Percentiles rank a stretch among this genome's conserved stretches.
These are phyloP conservation scores for Drosophila kikkawai DNA, from an alignment of 1,140 invertebrate species.

Conservation along the genomic window DNA sequence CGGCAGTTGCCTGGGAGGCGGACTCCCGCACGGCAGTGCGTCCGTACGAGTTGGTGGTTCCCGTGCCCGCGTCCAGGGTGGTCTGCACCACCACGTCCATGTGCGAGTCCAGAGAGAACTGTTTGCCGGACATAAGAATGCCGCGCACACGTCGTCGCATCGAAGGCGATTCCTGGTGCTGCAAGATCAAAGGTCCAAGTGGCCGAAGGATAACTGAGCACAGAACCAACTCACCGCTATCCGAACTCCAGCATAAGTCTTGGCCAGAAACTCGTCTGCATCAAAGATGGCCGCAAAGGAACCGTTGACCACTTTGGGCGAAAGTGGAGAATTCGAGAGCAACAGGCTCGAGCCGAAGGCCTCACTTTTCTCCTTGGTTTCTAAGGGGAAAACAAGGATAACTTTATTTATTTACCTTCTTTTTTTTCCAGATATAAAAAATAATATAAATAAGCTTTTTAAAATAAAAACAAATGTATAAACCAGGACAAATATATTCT, in stretches of 20 bases:
- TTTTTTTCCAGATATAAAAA: neutral
- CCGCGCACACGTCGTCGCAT: conserved; percentile 93
- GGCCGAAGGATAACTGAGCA: too few relatives aligned
- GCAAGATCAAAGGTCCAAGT: neutral
- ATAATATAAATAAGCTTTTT: neutral
- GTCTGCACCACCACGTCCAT: conserved; percentile 89
- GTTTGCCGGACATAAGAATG: conserved; percentile 94
- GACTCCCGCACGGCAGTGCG: neutral
- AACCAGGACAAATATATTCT: conserved; percentile 8
- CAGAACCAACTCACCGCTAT: conserved; percentile 62
- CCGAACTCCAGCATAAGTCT: conserved; percentile 91
- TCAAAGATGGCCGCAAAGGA: conserved; percentile 98
- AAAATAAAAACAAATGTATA: neutral
- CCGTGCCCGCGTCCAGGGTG: conserved; percentile 53
- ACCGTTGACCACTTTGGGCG: conserved; percentile 98
- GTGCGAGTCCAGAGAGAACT: conserved; percentile 95
- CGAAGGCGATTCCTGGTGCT: conserved; percentile 86
- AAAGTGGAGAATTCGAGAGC: conserved; percentile 97
- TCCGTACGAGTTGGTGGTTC: conserved; percentile 43
- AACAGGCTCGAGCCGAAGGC: conserved; percentile 97
- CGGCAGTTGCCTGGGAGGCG: neutral
- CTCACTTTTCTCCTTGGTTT: conserved; percentile 92
- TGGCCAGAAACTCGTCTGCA: conserved; percentile 92
- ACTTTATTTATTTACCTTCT: neutral
- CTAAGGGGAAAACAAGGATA: conserved; percentile 81